These are phyloP conservation scores for Tuta absoluta DNA, from an alignment of 2,888 invertebrate species.

Conservation along the genomic window DNA sequence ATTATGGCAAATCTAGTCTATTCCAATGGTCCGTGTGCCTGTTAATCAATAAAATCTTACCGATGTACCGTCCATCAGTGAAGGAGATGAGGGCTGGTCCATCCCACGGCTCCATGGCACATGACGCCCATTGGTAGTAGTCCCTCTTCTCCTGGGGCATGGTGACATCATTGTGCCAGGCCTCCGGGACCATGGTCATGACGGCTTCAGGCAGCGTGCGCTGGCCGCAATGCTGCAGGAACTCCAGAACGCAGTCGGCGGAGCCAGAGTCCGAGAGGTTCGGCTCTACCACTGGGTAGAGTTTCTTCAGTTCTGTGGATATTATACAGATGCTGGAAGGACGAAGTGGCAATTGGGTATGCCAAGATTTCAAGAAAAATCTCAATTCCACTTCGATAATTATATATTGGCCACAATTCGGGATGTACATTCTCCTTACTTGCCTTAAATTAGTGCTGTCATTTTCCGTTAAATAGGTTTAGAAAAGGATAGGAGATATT, in stretches of 20 bases:
- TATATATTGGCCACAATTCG: too few relatives aligned
- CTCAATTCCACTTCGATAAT: too few relatives aligned
- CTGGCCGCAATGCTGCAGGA: conserved; percentile 95
- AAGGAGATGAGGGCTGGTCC: conserved; percentile 98
- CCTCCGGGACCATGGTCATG: conserved; percentile 99
- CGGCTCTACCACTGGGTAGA: conserved; percentile 98
- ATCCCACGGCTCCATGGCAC: conserved; percentile 99
- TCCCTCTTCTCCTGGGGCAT: conserved; percentile 96
- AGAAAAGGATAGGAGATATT: too few relatives aligned
- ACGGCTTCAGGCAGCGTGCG: conserved; percentile 97
- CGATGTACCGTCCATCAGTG: conserved; percentile 98
- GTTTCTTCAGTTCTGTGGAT: conserved; percentile 85
- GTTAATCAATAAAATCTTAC: too few relatives aligned
- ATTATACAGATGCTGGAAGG: background rate
- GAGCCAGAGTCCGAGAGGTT: conserved; percentile 99
- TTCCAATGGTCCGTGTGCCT: too few relatives aligned
- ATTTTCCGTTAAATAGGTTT: too few relatives aligned
- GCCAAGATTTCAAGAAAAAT: too few relatives aligned
- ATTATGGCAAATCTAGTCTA: too few relatives aligned
- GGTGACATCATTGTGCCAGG: conserved; percentile 97
- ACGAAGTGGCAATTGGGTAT: too few relatives aligned
- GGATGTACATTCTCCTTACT: too few relatives aligned
- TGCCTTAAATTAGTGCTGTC: too few relatives aligned
- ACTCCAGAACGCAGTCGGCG: conserved; percentile 98
- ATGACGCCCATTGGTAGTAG: conserved; percentile 98